These are phyloP conservation scores for Platalea minor DNA, from an alignment of 2,797 vertebrate genomes.

Conservation along the genomic window DNA sequence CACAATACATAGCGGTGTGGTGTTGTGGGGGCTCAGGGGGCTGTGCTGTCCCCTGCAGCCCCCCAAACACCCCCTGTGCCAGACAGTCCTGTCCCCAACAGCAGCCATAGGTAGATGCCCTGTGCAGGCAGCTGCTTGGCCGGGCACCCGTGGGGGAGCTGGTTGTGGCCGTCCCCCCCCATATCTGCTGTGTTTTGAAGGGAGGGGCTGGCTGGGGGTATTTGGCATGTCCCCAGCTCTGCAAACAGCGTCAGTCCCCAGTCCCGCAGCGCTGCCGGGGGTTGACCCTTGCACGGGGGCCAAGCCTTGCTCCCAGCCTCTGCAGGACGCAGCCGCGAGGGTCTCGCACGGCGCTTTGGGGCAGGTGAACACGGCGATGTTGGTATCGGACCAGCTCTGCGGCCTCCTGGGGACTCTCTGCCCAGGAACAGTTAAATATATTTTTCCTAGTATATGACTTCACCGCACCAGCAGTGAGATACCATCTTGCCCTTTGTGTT, in stretches of 20 bases:
- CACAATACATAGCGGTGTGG: not conserved
- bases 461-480: constrained; percentile 67
- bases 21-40: not conserved
- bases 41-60: not conserved
- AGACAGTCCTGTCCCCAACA: not conserved
- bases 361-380: not conserved
- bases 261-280: accelerated
- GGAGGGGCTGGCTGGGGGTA: not conserved
- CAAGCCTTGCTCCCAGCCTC: not conserved
- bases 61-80: not conserved
- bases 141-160: accelerated
- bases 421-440: constrained; percentile 69
- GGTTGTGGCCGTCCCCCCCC: accelerated
- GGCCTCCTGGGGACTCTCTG: constrained; percentile 56
- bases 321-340: not conserved
- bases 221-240: not conserved
- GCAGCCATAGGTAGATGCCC: not conserved
- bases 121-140: not conserved
- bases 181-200: not conserved
- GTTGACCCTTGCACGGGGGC: not conserved
- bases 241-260: not conserved
- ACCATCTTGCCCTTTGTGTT: constrained; percentile 79
- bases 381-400: not conserved
- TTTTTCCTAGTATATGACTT: constrained; percentile 72
- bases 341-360: not conserved